These are phyloP conservation scores for Halcyon badia DNA, from an alignment of 2,797 vertebrate species.

Conservation along the genomic window DNA sequence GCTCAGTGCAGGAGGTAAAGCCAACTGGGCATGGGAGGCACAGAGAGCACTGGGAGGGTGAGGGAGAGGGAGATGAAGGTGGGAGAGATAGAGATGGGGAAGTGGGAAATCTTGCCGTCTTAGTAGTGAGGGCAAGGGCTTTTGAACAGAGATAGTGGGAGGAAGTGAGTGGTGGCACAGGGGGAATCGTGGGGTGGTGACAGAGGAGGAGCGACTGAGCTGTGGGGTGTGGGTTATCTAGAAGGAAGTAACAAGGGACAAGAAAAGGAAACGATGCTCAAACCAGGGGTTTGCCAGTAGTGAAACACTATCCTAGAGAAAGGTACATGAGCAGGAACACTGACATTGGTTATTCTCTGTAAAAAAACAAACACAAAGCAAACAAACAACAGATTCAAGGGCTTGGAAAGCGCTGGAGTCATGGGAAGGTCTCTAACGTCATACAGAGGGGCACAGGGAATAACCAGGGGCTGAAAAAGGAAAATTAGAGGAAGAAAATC, in stretches of 20 bases:
- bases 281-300: background rate
- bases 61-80: background rate
- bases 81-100: background rate
- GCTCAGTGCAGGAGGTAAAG: background rate
- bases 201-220: background rate
- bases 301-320: background rate
- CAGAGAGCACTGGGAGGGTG: background rate
- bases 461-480: background rate
- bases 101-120: background rate
- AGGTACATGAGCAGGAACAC: background rate
- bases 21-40: background rate
- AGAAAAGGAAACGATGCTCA: background rate
- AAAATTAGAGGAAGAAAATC: background rate
- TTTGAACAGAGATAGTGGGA: rapidly evolving
- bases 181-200: background rate
- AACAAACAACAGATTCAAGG: background rate
- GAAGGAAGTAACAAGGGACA: background rate
- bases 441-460: background rate
- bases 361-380: background rate
- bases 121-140: background rate
- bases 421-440: background rate
- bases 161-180: background rate
- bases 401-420: background rate
- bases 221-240: background rate
- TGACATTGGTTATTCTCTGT: background rate